phyloP scores from a whole-genome alignment of 2,888 invertebrate genomes.

The Pherbina coryleti region DNA sequence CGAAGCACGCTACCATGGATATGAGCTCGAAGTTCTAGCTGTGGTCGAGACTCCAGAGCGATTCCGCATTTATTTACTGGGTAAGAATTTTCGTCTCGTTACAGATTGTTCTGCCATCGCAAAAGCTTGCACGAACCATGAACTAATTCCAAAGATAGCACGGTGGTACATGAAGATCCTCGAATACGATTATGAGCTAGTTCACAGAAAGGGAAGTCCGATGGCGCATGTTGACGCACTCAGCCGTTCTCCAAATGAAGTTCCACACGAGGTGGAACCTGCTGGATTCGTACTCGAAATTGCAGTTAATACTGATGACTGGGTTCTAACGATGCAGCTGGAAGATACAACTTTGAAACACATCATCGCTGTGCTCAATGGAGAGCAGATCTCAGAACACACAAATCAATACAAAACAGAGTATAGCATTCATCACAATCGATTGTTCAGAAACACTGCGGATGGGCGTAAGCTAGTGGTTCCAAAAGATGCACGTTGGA shows the following conservation, averaged over 20 bases:
- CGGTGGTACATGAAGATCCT: conserved; percentile 50
- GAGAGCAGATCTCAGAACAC: too few species aligned
- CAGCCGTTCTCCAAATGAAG: not conserved
- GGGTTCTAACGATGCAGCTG: not conserved
- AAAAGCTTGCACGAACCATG: conserved; percentile 51
- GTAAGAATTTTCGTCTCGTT: conserved; percentile 15
- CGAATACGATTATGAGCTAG: conserved; percentile 39
- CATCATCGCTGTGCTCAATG: not conserved
- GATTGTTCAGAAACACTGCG: too few species aligned
- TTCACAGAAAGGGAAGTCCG: conserved; percentile 39
- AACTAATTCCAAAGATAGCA: conserved; percentile 49
- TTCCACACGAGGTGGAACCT: not conserved
- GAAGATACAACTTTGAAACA: not conserved
- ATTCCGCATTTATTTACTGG: conserved; percentile 18
- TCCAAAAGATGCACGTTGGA: not conserved
- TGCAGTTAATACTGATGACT: not conserved
- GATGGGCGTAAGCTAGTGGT: too few species aligned
- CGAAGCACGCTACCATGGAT: not conserved
- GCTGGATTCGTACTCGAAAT: not conserved
- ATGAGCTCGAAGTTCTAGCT: conserved; percentile 20
- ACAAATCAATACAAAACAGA: too few species aligned
- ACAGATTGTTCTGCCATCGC: conserved; percentile 28
- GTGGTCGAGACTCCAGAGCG: not conserved
- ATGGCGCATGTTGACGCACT: conserved; percentile 41
- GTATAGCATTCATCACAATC: not conserved